phyloP scores from a whole-genome alignment of 2,797 vertebrate genomes.

The Micrastur ruficollis region DNA sequence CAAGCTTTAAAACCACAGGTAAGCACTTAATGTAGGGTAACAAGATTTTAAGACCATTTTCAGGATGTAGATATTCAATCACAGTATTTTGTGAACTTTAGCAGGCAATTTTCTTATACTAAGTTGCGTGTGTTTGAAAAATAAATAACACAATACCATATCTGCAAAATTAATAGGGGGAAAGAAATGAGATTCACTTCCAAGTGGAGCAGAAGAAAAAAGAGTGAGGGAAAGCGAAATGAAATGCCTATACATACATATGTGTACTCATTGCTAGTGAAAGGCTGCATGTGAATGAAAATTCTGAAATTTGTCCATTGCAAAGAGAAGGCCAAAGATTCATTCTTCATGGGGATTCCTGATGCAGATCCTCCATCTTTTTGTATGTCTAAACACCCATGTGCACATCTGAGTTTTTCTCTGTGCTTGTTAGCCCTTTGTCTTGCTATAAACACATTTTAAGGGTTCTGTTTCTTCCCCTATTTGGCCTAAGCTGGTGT shows the following conservation, averaged over 20 bases:
- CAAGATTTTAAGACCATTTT: neutral
- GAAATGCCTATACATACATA: fast-evolving
- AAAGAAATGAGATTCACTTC: neutral
- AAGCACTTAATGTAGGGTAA: neutral
- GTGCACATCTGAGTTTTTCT: neutral
- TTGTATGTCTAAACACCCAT: neutral
- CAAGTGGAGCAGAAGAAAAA: neutral
- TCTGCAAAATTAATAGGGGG: neutral
- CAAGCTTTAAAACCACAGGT: slow-evolving; percentile 75
- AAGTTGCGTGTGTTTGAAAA: neutral
- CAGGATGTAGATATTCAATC: neutral
- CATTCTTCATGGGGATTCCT: neutral
- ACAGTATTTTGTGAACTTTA: neutral
- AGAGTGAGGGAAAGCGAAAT: neutral
- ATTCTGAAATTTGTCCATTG: neutral
- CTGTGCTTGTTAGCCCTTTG: neutral
- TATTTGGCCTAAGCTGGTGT: slow-evolving; percentile 66
- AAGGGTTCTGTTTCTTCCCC: neutral
- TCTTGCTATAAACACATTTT: neutral
- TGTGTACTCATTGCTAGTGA: neutral
- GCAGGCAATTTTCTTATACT: neutral
- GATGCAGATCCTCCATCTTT: neutral
- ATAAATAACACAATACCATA: neutral
- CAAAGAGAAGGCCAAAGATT: neutral
- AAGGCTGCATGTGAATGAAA: neutral